Percentiles rank a stretch among this genome's conserved stretches.
Evolutionary conservation across 2,113 vertebrate species (phyloP).

Genomic region (Girardinichthys multiradiatus): DNA sequence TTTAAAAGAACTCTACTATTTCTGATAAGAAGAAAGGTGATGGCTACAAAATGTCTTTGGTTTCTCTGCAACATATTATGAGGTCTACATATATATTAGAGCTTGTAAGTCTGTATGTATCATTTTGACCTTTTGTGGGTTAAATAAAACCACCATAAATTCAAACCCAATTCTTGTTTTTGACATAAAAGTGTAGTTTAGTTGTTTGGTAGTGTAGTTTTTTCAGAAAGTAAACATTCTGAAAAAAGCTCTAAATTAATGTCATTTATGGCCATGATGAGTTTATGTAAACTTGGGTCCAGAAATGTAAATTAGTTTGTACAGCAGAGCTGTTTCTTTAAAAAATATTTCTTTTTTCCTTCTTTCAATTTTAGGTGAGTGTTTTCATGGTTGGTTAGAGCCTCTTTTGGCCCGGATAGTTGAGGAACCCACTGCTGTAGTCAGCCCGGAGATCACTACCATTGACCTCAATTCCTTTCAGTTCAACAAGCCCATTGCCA

Average conservation of each 20-base stretch:
- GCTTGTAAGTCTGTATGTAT: background rate
- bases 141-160: background rate
- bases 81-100: too few species aligned
- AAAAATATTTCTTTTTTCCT: background rate
- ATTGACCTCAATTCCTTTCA: slow-evolving; percentile 91
- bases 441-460: slow-evolving; percentile 92
- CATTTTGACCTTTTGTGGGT: background rate
- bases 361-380: slow-evolving; percentile 85
- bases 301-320: background rate
- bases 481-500: slow-evolving; percentile 86
- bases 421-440: slow-evolving; percentile 89
- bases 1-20: background rate
- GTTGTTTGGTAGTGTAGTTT: too few species aligned
- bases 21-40: background rate
- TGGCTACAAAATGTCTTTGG: background rate
- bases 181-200: too few species aligned
- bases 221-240: too few species aligned
- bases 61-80: background rate
- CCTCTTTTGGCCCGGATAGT: slow-evolving; percentile 90
- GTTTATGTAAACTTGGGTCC: background rate
- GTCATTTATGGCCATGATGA: background rate
- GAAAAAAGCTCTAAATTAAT: too few species aligned
- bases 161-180: background rate
- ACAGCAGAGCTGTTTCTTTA: background rate
- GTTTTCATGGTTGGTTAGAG: slow-evolving; percentile 95